Conservation (phyloP, 2,797 vertebrate genomes). For the Rallus crepitans region DNA sequence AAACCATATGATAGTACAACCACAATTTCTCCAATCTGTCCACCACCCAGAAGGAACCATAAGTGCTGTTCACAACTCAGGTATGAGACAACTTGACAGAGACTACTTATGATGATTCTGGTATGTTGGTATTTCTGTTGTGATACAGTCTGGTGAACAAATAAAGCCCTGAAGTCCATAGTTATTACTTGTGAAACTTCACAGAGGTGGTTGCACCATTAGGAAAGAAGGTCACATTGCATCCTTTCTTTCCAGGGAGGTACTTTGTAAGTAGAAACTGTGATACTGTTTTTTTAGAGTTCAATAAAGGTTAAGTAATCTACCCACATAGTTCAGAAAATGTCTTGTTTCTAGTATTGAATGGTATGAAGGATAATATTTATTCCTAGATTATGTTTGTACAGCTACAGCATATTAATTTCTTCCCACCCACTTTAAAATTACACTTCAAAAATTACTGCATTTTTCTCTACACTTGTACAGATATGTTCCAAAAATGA, state of each 20-base stretch:
- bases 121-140: neutral
- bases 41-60: slow-evolving; percentile 81
- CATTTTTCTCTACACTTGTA: neutral
- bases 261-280: neutral
- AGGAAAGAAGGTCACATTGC: neutral
- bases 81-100: slow-evolving; percentile 70
- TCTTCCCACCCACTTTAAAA: neutral
- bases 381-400: neutral
- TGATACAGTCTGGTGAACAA: neutral
- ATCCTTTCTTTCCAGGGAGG: neutral
- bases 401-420: neutral
- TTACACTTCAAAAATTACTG: neutral
- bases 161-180: neutral
- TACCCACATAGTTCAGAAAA: neutral
- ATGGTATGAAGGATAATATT: neutral
- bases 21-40: slow-evolving; percentile 89
- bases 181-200: neutral
- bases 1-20: slow-evolving; percentile 86
- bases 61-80: slow-evolving; percentile 82
- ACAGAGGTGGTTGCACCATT: neutral
- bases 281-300: neutral
- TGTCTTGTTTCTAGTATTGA: neutral
- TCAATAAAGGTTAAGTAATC: neutral
- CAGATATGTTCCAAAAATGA: neutral
- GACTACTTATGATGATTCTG: neutral